These are phyloP conservation scores for Asobara japonica DNA, from an alignment of 1,140 invertebrate genomes.

Conservation along the genomic window DNA sequence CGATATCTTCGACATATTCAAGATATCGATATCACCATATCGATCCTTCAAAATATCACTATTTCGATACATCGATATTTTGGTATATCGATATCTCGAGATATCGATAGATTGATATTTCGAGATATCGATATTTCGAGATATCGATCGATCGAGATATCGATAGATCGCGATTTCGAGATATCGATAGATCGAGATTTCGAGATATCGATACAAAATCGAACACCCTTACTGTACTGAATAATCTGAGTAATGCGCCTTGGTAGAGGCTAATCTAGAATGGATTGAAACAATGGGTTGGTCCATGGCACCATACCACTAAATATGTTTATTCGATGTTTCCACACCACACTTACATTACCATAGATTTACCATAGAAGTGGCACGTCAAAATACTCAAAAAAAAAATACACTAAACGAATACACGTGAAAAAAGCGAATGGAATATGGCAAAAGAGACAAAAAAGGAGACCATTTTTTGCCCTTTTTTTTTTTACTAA, in stretches of 20 bases:
- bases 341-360: neutral
- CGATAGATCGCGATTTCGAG: too few relatives aligned
- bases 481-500: too few relatives aligned
- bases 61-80: too few relatives aligned
- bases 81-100: too few relatives aligned
- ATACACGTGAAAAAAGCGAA: neutral
- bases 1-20: too few relatives aligned
- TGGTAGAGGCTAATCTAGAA: neutral
- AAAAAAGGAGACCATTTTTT: neutral
- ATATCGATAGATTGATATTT: too few relatives aligned
- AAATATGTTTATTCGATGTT: conserved; percentile 5
- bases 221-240: neutral
- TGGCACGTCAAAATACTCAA: neutral
- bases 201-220: neutral
- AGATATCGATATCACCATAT: too few relatives aligned
- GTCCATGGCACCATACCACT: conserved; percentile 4
- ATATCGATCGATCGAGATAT: too few relatives aligned
- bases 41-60: too few relatives aligned
- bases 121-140: too few relatives aligned
- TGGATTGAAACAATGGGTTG: conserved; percentile 16
- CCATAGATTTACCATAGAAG: neutral
- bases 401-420: neutral
- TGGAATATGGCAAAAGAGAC: neutral
- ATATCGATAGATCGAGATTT: neutral
- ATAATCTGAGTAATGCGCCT: neutral